These are phyloP conservation scores for Oryzias javanicus DNA, from an alignment of 2,113 vertebrate species.

Conservation along the genomic window DNA sequence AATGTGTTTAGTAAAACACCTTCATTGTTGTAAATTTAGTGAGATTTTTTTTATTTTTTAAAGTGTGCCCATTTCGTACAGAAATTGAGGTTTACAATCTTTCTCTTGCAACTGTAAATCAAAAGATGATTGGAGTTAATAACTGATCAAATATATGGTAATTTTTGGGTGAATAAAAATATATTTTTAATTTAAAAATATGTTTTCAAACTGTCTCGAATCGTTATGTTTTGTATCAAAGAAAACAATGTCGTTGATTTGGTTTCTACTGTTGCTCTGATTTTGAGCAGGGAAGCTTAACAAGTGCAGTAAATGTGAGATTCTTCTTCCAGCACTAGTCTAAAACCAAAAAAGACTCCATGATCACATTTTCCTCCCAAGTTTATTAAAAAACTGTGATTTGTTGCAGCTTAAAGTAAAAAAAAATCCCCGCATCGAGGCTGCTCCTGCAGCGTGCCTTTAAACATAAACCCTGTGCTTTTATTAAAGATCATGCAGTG, in stretches of 20 bases:
- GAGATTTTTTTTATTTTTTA: no score
- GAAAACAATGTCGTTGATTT: slow-evolving; percentile 1
- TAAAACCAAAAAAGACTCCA: slow-evolving; percentile 17
- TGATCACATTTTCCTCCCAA: slow-evolving; percentile 15
- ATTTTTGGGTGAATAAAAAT: no score
- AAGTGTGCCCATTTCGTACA: no score
- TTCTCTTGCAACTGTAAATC: no score
- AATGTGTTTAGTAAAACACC: no score
- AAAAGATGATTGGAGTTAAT: no score
- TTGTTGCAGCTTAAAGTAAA: slow-evolving; percentile 8
- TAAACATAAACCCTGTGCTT: slow-evolving; percentile 1
- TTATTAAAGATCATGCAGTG: slow-evolving; percentile 4
- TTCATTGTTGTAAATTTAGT: no score
- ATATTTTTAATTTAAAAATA: no score
- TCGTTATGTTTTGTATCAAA: not conserved
- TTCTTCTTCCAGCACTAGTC: slow-evolving; percentile 31
- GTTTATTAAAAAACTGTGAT: slow-evolving; percentile 26
- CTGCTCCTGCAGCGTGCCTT: not conserved
- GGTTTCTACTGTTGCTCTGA: slow-evolving; percentile 3
- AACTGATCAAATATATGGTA: no score
- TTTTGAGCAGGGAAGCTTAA: slow-evolving; percentile 1
- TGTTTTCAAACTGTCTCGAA: no score
- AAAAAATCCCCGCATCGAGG: not conserved
- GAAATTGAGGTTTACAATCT: no score
- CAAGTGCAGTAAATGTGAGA: slow-evolving; percentile 19